Evolutionary conservation across 2,113 vertebrate species (phyloP).

Genomic region (Cheirogaleus medius): DNA sequence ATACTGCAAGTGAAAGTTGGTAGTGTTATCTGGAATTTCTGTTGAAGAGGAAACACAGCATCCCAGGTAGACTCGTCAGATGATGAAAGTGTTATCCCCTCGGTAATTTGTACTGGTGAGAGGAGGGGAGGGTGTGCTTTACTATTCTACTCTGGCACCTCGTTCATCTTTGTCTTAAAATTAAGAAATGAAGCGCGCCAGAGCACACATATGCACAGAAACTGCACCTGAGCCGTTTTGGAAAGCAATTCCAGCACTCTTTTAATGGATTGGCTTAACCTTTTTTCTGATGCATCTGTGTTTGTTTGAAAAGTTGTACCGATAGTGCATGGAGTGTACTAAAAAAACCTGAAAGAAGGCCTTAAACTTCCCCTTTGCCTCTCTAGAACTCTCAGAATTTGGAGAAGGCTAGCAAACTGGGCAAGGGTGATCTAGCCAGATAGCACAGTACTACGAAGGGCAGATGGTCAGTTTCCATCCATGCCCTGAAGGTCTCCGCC

Average conservation of each 20-base stretch:
- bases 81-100: not conserved
- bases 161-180: not conserved
- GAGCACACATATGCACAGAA: not conserved
- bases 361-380: not conserved
- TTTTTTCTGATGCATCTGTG: not conserved
- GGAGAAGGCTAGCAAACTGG: not conserved
- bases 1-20: not conserved
- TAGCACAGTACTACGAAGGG: fast-evolving
- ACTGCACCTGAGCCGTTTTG: not conserved
- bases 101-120: not conserved
- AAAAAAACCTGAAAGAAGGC: not conserved
- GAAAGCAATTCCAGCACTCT: not conserved
- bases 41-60: not conserved
- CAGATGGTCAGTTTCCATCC: not conserved
- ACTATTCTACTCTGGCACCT: not conserved
- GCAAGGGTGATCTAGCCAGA: not conserved
- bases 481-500: not conserved
- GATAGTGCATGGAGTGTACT: not conserved
- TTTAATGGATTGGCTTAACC: not conserved
- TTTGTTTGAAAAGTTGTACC: not conserved
- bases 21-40: not conserved
- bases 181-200: not conserved
- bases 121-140: not conserved
- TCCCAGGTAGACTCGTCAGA: not conserved
- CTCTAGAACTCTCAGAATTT: not conserved